These are phyloP conservation scores for Sandelia bainsii DNA, from an alignment of 2,797 vertebrate species.

Conservation along the genomic window DNA sequence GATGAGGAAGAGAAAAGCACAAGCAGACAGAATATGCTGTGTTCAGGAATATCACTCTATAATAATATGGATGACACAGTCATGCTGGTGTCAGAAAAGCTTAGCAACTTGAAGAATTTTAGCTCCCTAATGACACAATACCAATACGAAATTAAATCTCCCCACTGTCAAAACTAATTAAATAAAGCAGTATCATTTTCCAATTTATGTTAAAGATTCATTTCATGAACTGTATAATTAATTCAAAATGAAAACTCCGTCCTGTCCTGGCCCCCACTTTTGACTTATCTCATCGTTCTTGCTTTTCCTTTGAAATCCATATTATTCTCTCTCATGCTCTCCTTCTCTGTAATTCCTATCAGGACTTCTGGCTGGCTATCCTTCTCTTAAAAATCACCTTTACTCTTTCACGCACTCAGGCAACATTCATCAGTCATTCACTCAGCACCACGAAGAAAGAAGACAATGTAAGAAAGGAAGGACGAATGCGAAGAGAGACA, in stretches of 20 bases:
- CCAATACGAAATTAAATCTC: constrained; percentile 15
- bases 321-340: too few relatives aligned
- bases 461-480: constrained; percentile 4
- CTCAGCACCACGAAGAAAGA: background rate
- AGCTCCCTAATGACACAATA: constrained; percentile 5
- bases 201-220: background rate
- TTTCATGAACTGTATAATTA: constrained; percentile 8
- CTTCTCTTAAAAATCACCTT: constrained; percentile 38
- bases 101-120: constrained; percentile 7
- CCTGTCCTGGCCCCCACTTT: too few relatives aligned
- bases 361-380: constrained; percentile 1
- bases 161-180: constrained; percentile 3
- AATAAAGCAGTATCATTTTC: background rate
- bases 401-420: constrained; percentile 28
- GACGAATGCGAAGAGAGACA: background rate
- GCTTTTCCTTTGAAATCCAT: background rate
- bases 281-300: background rate
- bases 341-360: background rate
- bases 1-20: constrained; percentile 28
- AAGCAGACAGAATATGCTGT: constrained; percentile 6
- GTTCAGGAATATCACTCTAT: constrained; percentile 34
- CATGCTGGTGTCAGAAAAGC: constrained; percentile 10
- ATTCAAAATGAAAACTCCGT: too few relatives aligned
- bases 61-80: constrained; percentile 16
- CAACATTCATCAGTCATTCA: constrained; percentile 10